Percentiles rank a stretch among this genome's conserved stretches.
phyloP scores from a whole-genome alignment of 2,797 vertebrate species.

The Triplophysa yarkandensis region DNA sequence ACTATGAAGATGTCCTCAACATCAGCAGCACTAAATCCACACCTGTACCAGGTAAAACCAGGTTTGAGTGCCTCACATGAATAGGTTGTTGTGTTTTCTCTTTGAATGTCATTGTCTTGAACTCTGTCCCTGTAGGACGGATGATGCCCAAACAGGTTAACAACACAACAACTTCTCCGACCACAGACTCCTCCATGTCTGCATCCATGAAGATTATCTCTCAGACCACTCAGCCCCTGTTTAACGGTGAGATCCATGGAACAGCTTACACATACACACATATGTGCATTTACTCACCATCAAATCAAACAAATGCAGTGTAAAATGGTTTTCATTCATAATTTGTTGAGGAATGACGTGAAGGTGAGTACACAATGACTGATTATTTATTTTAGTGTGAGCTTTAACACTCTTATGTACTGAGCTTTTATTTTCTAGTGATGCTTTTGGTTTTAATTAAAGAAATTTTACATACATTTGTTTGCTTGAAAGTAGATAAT shows the following conservation, averaged over 20 bases:
- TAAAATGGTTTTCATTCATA: neutral
- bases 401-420: neutral
- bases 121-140: constrained; percentile 65
- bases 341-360: neutral
- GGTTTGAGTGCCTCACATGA: constrained; percentile 28
- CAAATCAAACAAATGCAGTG: neutral
- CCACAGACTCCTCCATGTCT: constrained; percentile 2
- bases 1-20: constrained; percentile 70
- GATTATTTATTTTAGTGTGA: neutral
- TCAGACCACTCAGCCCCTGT: constrained; percentile 89
- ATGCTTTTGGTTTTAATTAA: neutral
- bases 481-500: neutral
- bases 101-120: constrained; percentile 67
- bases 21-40: constrained; percentile 15
- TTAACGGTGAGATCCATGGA: constrained; percentile 83
- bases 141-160: constrained; percentile 65
- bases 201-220: constrained; percentile 62
- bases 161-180: constrained; percentile 67
- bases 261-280: neutral
- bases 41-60: neutral
- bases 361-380: neutral
- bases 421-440: neutral
- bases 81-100: constrained; percentile 55
- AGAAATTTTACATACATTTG: neutral
- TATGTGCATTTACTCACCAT: neutral